Evolutionary conservation across 2,797 vertebrate genomes (phyloP).

Genomic region (Pelobates cultripes): DNA sequence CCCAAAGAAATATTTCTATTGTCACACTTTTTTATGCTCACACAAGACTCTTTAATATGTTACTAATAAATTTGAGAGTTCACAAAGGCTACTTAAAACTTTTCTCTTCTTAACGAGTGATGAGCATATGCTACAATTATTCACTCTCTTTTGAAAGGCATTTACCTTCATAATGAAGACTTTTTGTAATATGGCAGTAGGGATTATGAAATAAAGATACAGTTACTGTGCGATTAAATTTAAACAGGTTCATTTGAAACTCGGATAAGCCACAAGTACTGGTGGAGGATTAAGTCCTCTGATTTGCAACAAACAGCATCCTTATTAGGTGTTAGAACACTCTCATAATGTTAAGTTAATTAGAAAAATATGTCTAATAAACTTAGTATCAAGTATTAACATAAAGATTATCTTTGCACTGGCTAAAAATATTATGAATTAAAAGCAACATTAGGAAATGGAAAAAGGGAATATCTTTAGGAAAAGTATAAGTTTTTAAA

Average conservation of each 20-base stretch:
- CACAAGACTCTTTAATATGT: slow-evolving; percentile 2
- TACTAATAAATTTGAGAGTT: slow-evolving; percentile 25
- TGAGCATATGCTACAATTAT: background rate
- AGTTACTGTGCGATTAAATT: background rate
- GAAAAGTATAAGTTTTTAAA: too few species aligned
- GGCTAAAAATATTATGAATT: background rate
- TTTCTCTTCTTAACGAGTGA: background rate
- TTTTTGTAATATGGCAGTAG: background rate
- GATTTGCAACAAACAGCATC: background rate
- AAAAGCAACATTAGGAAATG: too few species aligned
- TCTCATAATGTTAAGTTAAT: background rate
- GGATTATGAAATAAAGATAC: slow-evolving; percentile 7
- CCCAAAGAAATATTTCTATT: slow-evolving; percentile 16
- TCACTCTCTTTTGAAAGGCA: background rate
- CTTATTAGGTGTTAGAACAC: background rate
- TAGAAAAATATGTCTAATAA: background rate
- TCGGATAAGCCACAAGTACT: background rate
- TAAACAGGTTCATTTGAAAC: background rate
- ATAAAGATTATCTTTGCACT: background rate
- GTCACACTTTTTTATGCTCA: slow-evolving; percentile 18
- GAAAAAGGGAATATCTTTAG: too few species aligned
- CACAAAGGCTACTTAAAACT: slow-evolving; percentile 19
- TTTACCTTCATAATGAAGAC: slow-evolving; percentile 6
- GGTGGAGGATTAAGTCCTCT: background rate
- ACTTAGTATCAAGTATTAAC: background rate